Percentiles rank a stretch among this genome's conserved stretches.
Evolutionary conservation across 2,888 invertebrate species (phyloP).

Genomic region (Aphodius sticticus): DNA sequence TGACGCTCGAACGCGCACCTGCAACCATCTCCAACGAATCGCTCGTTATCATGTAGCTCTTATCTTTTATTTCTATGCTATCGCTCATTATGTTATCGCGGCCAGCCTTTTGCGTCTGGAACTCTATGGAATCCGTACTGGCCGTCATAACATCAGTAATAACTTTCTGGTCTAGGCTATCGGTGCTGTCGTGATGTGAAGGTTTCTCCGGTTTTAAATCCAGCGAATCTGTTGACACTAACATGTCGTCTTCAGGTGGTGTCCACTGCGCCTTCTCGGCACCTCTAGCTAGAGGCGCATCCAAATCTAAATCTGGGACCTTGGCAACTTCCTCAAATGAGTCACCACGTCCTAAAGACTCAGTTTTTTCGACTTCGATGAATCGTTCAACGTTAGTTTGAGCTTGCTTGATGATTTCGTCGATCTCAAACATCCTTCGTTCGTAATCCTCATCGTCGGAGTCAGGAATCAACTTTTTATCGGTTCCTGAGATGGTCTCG

Average conservation of each 20-base stretch:
- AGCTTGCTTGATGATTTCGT: conserved; percentile 73
- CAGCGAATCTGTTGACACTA: conserved; percentile 71
- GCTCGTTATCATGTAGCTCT: conserved; percentile 60
- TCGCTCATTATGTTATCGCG: conserved; percentile 63
- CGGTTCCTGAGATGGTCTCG: conserved; percentile 69
- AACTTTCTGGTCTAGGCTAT: conserved; percentile 72
- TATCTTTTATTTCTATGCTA: conserved; percentile 63
- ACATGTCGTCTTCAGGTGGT: conserved; percentile 62
- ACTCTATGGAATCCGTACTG: conserved; percentile 66
- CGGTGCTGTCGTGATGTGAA: conserved; percentile 68
- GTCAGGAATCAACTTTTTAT: conserved; percentile 67
- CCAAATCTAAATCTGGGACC: conserved; percentile 64
- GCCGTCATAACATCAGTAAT: conserved; percentile 66
- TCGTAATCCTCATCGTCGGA: conserved; percentile 69
- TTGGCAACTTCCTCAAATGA: conserved; percentile 64
- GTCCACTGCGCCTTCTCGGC: conserved; percentile 59
- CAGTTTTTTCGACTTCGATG: conserved; percentile 67
- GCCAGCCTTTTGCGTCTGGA: conserved; percentile 56
- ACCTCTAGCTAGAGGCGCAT: conserved; percentile 55
- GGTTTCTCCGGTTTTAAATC: conserved; percentile 63
- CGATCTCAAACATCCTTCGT: conserved; percentile 72
- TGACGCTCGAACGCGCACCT: conserved; percentile 50
- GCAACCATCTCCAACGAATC: conserved; percentile 62
- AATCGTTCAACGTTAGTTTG: conserved; percentile 72
- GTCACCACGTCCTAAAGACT: conserved; percentile 63